A percentile compares a stretch with the other conserved stretches of the same genome.
phyloP scores from a whole-genome alignment of 23 tunicate genomes.

The Trididemnum clinides region DNA sequence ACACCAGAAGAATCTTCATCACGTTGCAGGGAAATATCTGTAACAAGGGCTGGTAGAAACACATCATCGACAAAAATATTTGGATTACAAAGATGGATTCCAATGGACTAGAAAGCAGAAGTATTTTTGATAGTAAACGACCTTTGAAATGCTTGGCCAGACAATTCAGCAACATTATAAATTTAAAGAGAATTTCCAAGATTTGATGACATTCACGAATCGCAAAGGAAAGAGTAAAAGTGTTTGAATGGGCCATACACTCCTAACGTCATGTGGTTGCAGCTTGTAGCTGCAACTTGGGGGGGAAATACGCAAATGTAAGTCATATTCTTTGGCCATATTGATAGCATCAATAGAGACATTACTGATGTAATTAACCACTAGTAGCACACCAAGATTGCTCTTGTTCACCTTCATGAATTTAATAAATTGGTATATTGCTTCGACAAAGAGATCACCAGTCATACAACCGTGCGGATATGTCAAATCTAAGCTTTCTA shows the following conservation, averaged over 20 bases:
- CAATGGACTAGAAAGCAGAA: slow-evolving; percentile 6
- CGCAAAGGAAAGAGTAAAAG: slow-evolving; percentile 2
- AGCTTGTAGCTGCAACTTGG: slow-evolving; percentile 22
- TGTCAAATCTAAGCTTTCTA: slow-evolving; percentile 1
- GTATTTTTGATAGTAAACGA: neutral
- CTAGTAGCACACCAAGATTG: slow-evolving; percentile 4
- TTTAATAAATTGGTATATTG: slow-evolving; percentile 4
- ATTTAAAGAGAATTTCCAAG: slow-evolving; percentile 6
- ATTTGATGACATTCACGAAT: slow-evolving; percentile 16
- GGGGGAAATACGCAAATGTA: neutral
- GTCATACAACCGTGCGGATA: slow-evolving; percentile 1
- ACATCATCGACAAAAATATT: slow-evolving; percentile 8
- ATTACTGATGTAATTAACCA: slow-evolving; percentile 22
- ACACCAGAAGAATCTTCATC: neutral
- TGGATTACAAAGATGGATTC: neutral
- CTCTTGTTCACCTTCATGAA: slow-evolving; percentile 7
- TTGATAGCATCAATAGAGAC: neutral
- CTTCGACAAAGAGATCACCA: neutral
- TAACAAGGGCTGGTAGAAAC: slow-evolving; percentile 22
- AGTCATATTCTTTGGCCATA: slow-evolving; percentile 7
- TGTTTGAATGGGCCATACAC: slow-evolving; percentile 13
- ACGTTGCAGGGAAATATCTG: neutral
- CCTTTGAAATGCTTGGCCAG: slow-evolving; percentile 6
- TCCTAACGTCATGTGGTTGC: slow-evolving; percentile 2
- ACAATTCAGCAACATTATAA: slow-evolving; percentile 13